Percentiles rank a stretch among this genome's conserved stretches.
These are phyloP conservation scores for Sminthurinus signatus DNA, from an alignment of 1,140 invertebrate species.

Conservation along the genomic window DNA sequence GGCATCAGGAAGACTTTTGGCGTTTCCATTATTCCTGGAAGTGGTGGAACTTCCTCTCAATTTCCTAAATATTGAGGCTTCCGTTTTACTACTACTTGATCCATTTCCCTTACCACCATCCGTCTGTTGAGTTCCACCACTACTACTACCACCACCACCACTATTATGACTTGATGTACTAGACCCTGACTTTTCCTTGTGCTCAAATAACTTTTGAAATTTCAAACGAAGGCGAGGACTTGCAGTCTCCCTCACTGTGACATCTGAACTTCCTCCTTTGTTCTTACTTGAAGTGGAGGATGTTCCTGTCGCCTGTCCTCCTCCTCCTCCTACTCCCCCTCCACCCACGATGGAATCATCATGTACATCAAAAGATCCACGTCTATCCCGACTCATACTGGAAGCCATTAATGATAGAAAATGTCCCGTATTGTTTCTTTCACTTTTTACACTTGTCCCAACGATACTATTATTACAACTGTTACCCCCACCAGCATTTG, in stretches of 20 bases:
- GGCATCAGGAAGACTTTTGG: constrained; percentile 32
- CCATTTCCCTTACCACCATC: not conserved
- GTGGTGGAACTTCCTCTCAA: constrained; percentile 31
- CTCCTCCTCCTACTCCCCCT: no score
- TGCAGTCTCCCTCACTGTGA: constrained; percentile 43
- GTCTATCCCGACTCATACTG: constrained; percentile 51
- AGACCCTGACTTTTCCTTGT: constrained; percentile 42
- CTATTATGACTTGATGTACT: no score
- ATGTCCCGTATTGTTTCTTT: constrained; percentile 27
- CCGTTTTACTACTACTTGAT: constrained; percentile 32
- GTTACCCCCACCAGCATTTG: constrained; percentile 49
- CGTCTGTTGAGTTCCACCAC: not conserved
- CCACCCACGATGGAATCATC: constrained; percentile 28
- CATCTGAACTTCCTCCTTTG: constrained; percentile 39
- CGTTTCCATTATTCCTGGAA: constrained; percentile 22
- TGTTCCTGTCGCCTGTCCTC: constrained; percentile 37
- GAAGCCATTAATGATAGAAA: constrained; percentile 40
- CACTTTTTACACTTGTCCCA: constrained; percentile 54
- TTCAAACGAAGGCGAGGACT: constrained; percentile 72
- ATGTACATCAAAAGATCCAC: constrained; percentile 55
- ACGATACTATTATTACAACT: constrained; percentile 50
- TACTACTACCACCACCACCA: not conserved
- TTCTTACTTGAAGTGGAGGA: constrained; percentile 45
- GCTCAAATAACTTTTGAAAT: constrained; percentile 63
- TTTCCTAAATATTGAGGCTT: constrained; percentile 40